phyloP scores from a whole-genome alignment of 2,797 vertebrate genomes.

The Leptodactylus fallax region DNA sequence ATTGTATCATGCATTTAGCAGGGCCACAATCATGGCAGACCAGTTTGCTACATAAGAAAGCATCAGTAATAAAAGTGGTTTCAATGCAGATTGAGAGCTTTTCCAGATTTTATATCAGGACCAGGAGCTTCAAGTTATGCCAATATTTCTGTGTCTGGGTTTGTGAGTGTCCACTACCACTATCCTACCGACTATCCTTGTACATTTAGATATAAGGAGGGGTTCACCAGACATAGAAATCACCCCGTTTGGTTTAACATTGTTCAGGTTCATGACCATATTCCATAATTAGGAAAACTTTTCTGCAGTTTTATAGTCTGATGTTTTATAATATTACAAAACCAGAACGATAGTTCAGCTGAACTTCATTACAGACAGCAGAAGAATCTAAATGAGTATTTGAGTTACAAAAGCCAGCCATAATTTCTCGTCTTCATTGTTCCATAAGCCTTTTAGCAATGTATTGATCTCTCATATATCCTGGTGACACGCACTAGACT shows the following conservation, averaged over 20 bases:
- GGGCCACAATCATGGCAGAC: too few species aligned
- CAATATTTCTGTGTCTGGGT: too few species aligned
- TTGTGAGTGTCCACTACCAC: too few species aligned
- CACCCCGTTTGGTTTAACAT: not conserved
- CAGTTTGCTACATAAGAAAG: too few species aligned
- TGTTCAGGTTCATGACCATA: not conserved
- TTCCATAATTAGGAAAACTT: conserved; percentile 4
- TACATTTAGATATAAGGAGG: not conserved
- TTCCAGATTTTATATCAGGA: too few species aligned
- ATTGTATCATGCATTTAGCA: too few species aligned
- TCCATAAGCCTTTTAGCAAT: conserved; percentile 60
- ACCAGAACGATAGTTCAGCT: conserved; percentile 4
- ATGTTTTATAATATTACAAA: conserved; percentile 33
- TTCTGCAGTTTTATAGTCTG: not conserved
- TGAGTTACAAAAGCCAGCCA: conserved; percentile 53
- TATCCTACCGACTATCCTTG: too few species aligned
- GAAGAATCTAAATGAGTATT: conserved; percentile 51
- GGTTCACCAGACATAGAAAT: not conserved
- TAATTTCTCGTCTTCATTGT: conserved; percentile 58
- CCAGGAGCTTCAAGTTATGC: too few species aligned
- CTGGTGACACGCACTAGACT: conserved; percentile 50
- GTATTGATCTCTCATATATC: conserved; percentile 62
- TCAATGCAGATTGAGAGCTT: too few species aligned
- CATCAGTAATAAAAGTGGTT: too few species aligned
- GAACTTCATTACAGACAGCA: conserved; percentile 43